Conservation (phyloP, 2,113 vertebrate genomes). For the Seriola dumerili region DNA sequence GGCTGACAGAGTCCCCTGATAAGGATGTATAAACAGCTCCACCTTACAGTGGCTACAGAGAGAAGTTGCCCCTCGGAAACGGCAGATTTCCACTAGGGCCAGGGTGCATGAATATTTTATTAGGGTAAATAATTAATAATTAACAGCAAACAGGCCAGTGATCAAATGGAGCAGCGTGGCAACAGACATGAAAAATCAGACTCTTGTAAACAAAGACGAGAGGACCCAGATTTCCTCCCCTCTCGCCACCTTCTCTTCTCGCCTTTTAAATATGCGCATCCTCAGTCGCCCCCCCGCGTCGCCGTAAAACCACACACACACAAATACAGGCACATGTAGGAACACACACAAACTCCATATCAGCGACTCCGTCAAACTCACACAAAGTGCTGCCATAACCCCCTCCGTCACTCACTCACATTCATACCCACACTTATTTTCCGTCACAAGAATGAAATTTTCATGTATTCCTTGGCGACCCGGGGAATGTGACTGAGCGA, state of each 20-base stretch:
- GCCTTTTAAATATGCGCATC: conserved; percentile 81
- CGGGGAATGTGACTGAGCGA: conserved; percentile 78
- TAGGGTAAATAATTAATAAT: conserved; percentile 86
- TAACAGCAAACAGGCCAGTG: conserved; percentile 83
- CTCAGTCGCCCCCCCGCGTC: conserved; percentile 46
- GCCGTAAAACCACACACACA: conserved; percentile 49
- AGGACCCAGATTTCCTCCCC: conserved; percentile 76
- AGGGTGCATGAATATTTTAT: conserved; percentile 83
- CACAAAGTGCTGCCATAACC: conserved; percentile 52
- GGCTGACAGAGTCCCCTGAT: conserved; percentile 65
- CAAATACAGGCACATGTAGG: conserved; percentile 36
- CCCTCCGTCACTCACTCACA: conserved; percentile 59
- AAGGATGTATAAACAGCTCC: conserved; percentile 73
- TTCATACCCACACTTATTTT: conserved; percentile 72
- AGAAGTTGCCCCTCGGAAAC: conserved; percentile 69
- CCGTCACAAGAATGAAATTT: conserved; percentile 74
- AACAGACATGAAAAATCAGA: conserved; percentile 79
- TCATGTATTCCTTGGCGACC: conserved; percentile 77
- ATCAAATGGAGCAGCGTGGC: conserved; percentile 82
- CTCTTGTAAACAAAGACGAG: conserved; percentile 83
- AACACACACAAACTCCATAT: conserved; percentile 52
- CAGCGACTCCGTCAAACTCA: conserved; percentile 52
- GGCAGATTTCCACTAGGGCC: conserved; percentile 63
- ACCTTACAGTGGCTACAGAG: conserved; percentile 74
- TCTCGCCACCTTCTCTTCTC: conserved; percentile 61